Evolutionary conservation across 2,113 vertebrate species (phyloP).

Genomic region (Anarrhichthys ocellatus): DNA sequence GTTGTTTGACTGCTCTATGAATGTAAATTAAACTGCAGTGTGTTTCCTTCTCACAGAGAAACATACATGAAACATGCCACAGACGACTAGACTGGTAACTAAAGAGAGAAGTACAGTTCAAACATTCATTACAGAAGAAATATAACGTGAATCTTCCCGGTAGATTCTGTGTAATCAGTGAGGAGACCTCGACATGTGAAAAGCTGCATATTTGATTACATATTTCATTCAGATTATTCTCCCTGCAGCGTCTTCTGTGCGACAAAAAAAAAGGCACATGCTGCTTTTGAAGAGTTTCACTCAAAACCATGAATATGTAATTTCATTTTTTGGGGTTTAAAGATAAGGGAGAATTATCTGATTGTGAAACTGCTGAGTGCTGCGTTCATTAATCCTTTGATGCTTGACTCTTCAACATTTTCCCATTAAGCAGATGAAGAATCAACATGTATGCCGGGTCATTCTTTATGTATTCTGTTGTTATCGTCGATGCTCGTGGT

Average conservation of each 20-base stretch:
- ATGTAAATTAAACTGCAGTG: too few species aligned
- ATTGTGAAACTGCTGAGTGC: constrained; percentile 51
- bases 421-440: neutral
- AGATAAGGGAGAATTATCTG: constrained; percentile 58
- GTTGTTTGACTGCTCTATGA: neutral
- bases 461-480: neutral
- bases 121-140: neutral
- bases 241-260: neutral
- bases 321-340: constrained; percentile 39
- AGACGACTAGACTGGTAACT: neutral
- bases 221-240: constrained; percentile 13
- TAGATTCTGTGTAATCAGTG: neutral
- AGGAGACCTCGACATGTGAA: constrained; percentile 2
- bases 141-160: neutral
- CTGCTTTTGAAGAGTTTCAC: constrained; percentile 56
- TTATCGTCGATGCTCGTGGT: neutral
- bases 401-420: neutral
- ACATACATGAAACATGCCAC: neutral
- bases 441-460: neutral
- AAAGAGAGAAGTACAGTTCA: neutral
- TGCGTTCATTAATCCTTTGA: constrained; percentile 35
- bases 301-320: constrained; percentile 51
- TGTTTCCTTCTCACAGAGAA: neutral
- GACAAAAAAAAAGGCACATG: constrained; percentile 9
- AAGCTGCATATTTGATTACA: constrained; percentile 25